These are phyloP conservation scores for Drosophila melanogaster DNA, from an alignment of 1,140 invertebrate species.

Conservation along the genomic window Release_6_plus_ISO1_MT NC_004354.4:14360501-14361000, in stretches of 20 bases:
- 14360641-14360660: not conserved
- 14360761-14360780: slow-evolving; percentile 37
- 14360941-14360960: not conserved
- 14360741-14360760: slow-evolving; percentile 63
- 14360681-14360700: slow-evolving; percentile 5
- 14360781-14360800: slow-evolving; percentile 4
- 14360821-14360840: too few species aligned
- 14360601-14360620: slow-evolving; percentile 5
- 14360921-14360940: not conserved
- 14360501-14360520: slow-evolving; percentile 25
- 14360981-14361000: not conserved
- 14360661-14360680: slow-evolving; percentile 5
- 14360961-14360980: slow-evolving; percentile 15
- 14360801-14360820: not conserved
- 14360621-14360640: not conserved
- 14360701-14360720: slow-evolving; percentile 23
- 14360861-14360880: slow-evolving; percentile 40
- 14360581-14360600: slow-evolving; percentile 19
- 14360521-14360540: slow-evolving; percentile 13
- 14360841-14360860: not conserved
- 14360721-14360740: slow-evolving; percentile 34
- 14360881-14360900: slow-evolving; percentile 27
- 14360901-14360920: slow-evolving; percentile 13
- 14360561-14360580: slow-evolving; percentile 7
- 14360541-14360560: slow-evolving; percentile 14